These are phyloP conservation scores for Oxytorus armatus DNA, from an alignment of 2,888 invertebrate species.

Conservation along the genomic window DNA sequence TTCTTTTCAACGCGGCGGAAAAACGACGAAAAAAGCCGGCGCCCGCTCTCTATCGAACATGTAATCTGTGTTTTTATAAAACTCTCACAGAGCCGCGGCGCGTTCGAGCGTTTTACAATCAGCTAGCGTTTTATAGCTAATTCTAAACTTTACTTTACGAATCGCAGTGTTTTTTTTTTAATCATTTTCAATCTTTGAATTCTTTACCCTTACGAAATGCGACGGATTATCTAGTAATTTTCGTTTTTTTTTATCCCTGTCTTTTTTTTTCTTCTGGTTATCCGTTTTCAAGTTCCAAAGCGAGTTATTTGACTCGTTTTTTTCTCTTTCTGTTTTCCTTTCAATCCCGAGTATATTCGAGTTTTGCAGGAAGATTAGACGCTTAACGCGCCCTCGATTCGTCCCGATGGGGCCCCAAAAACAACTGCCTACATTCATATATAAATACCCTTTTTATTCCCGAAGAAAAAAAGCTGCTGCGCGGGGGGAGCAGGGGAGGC, in stretches of 20 bases:
- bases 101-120: constrained; percentile 61
- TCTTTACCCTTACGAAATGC: constrained; percentile 57
- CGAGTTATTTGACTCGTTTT: constrained; percentile 20
- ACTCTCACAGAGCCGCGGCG: constrained; percentile 55
- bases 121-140: constrained; percentile 66
- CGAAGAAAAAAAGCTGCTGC: constrained; percentile 58
- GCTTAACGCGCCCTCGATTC: constrained; percentile 41
- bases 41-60: constrained; percentile 59
- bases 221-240: constrained; percentile 44
- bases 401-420: constrained; percentile 9
- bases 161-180: constrained; percentile 48
- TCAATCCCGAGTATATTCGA: constrained; percentile 9
- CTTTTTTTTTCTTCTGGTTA: neutral
- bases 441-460: constrained; percentile 55
- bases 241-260: neutral
- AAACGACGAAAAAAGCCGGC: constrained; percentile 45
- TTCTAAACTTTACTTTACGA: constrained; percentile 62
- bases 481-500: constrained; percentile 15
- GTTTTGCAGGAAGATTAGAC: constrained; percentile 2
- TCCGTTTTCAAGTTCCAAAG: constrained; percentile 2
- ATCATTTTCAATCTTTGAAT: neutral
- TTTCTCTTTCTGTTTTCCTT: neutral
- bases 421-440: constrained; percentile 48
- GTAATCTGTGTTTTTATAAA: constrained; percentile 58
- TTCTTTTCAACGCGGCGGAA: constrained; percentile 34